Conservation (phyloP, 2,797 vertebrate genomes). For the Hyperoplus lanceolatus region DNA sequence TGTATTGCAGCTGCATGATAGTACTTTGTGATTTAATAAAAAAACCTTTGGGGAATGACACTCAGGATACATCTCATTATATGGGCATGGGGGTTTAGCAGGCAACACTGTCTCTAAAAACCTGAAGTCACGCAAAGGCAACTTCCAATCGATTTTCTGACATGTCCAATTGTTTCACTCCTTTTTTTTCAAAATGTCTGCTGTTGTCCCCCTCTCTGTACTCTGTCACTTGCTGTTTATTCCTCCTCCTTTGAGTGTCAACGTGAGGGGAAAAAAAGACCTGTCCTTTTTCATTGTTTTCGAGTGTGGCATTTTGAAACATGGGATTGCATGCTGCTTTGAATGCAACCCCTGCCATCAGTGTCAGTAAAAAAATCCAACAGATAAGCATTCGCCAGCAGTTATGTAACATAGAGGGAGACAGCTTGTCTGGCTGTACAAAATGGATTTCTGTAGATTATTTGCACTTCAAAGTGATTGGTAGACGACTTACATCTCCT, state of each 20-base stretch:
- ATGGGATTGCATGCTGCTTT: constrained; percentile 41
- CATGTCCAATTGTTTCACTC: constrained; percentile 43
- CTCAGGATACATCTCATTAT: too few species aligned
- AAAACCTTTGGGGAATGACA: too few species aligned
- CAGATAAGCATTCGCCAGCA: constrained; percentile 61
- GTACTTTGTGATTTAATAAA: too few species aligned
- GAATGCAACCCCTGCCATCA: constrained; percentile 19
- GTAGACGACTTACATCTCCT: constrained; percentile 55
- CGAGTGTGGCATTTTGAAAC: constrained; percentile 51
- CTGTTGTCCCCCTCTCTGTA: constrained; percentile 39
- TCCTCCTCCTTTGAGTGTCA: constrained; percentile 36
- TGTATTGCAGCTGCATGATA: too few species aligned
- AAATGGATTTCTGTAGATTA: constrained; percentile 60
- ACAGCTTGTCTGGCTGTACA: constrained; percentile 47
- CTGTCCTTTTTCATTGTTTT: constrained; percentile 56
- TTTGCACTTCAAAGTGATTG: constrained; percentile 67
- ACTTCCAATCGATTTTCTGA: constrained; percentile 52
- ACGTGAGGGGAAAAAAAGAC: constrained; percentile 59
- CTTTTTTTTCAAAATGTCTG: constrained; percentile 20
- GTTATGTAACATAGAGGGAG: constrained; percentile 43
- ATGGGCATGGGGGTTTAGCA: not conserved
- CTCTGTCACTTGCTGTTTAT: constrained; percentile 67
- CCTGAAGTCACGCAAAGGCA: constrained; percentile 34
- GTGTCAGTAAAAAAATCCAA: constrained; percentile 54
- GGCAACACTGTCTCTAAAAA: constrained; percentile 51